phyloP scores from a whole-genome alignment of 2,113 vertebrate genomes.

The Geothlypis trichas region DNA sequence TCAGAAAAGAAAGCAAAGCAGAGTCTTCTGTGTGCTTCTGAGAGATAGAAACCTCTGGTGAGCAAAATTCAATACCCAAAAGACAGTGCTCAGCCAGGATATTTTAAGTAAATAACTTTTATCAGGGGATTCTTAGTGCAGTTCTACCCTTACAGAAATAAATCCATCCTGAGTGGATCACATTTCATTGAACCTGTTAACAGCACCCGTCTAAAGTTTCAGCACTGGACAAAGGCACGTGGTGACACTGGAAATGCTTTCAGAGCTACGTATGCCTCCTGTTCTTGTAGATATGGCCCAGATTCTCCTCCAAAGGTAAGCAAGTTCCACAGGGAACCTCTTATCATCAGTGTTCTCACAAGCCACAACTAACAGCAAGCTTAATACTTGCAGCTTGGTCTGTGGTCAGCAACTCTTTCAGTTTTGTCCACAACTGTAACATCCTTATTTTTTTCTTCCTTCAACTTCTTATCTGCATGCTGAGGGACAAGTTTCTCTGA shows the following conservation, averaged over 20 bases:
- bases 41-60: background rate
- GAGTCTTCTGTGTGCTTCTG: background rate
- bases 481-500: background rate
- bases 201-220: slow-evolving; percentile 37
- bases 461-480: background rate
- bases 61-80: slow-evolving; percentile 36
- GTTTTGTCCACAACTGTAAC: background rate
- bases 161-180: background rate
- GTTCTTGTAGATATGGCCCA: background rate
- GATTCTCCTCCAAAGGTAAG: background rate
- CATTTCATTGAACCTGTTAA: slow-evolving; percentile 33
- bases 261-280: background rate
- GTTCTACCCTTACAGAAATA: slow-evolving; percentile 45
- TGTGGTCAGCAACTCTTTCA: background rate
- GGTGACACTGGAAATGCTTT: slow-evolving; percentile 16
- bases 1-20: background rate
- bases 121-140: slow-evolving; percentile 15
- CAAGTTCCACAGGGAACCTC: background rate
- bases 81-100: background rate
- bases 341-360: background rate
- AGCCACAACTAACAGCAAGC: background rate
- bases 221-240: background rate
- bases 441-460: background rate
- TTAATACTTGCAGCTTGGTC: background rate
- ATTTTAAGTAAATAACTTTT: slow-evolving; percentile 45